Conservation (phyloP, 2,113 vertebrate genomes). For the Acrocephalus arundinaceus region DNA sequence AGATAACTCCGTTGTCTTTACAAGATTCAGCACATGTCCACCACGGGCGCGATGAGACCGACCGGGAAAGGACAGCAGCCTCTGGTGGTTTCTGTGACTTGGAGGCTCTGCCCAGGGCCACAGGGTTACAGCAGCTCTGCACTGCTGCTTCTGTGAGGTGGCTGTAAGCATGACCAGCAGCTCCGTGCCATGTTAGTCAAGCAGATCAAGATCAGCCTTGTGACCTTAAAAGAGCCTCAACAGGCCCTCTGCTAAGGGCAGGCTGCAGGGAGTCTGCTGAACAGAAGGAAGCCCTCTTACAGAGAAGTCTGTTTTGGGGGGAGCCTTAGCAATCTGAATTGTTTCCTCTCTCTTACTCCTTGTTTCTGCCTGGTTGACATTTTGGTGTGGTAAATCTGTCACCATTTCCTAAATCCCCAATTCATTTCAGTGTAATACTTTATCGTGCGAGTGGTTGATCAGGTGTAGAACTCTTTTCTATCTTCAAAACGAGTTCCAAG, state of each 20-base stretch:
- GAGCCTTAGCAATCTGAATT: background rate
- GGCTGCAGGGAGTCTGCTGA: background rate
- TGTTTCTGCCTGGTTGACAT: conserved; percentile 56
- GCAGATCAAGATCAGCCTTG: background rate
- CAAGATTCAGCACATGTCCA: fast-evolving
- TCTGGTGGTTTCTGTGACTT: fast-evolving
- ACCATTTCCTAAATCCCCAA: conserved; percentile 52
- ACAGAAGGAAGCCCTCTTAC: conserved; percentile 49
- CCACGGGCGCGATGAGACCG: fast-evolving
- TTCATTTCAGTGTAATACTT: conserved; percentile 27
- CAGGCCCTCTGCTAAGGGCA: fast-evolving
- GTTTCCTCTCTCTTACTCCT: conserved; percentile 44
- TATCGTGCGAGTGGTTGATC: background rate
- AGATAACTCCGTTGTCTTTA: background rate
- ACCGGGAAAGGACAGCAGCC: fast-evolving
- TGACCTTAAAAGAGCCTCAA: background rate
- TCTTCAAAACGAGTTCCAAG: background rate
- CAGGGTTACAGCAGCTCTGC: fast-evolving
- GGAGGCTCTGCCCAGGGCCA: background rate
- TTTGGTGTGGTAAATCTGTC: conserved; percentile 49
- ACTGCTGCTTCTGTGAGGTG: fast-evolving
- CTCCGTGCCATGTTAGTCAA: background rate
- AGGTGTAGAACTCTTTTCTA: background rate
- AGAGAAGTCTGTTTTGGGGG: background rate
- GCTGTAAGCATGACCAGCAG: background rate